phyloP scores from a whole-genome alignment of 2,888 invertebrate species.

The Myopa testacea region DNA sequence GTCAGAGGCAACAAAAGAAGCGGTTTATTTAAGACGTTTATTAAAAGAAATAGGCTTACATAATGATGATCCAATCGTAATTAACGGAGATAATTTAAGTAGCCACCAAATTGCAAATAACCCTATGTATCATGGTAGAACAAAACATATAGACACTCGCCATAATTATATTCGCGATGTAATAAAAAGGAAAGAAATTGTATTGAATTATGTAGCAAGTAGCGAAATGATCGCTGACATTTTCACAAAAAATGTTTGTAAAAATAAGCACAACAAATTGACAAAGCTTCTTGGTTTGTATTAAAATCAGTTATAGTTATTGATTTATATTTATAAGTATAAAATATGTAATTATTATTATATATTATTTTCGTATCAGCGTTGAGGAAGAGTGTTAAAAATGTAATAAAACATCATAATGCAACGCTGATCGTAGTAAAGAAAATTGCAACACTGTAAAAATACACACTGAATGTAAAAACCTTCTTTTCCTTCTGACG shows the following conservation, averaged over 20 bases:
- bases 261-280: neutral
- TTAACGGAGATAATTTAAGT: constrained; percentile 6
- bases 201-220: neutral
- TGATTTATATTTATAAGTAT: neutral
- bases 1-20: constrained; percentile 6
- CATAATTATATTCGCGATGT: neutral
- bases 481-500: too few relatives aligned
- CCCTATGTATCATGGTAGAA: constrained; percentile 5
- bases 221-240: constrained; percentile 3
- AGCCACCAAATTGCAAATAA: constrained; percentile 3
- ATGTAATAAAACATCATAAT: neutral
- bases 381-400: constrained; percentile 6
- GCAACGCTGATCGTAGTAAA: neutral
- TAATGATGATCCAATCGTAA: neutral
- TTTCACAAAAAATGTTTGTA: neutral
- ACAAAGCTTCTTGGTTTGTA: too few relatives aligned
- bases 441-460: constrained; percentile 3
- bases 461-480: too few relatives aligned
- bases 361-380: constrained; percentile 6
- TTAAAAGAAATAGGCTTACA: constrained; percentile 6
- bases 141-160: neutral
- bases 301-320: neutral
- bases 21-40: constrained; percentile 6
- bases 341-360: constrained; percentile 6
- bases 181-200: constrained; percentile 1